phyloP scores from a whole-genome alignment of 2,113 vertebrate species.

The Eolophus roseicapilla region DNA sequence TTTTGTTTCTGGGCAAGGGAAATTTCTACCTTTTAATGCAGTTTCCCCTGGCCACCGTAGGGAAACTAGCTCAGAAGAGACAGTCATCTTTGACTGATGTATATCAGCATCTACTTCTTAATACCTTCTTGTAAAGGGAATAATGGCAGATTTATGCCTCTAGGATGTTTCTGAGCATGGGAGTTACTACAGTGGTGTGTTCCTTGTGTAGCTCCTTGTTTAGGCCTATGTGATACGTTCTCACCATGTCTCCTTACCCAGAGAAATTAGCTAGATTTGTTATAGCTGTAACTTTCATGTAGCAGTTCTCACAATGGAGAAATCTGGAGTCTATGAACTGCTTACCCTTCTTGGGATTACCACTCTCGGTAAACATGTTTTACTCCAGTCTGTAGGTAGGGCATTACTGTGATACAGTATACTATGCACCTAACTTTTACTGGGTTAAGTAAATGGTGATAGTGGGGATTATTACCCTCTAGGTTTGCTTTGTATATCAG shows the following conservation, averaged over 20 bases:
- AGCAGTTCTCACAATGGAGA: not conserved
- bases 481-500: not conserved
- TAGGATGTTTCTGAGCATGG: not conserved
- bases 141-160: not conserved
- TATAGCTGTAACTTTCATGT: not conserved
- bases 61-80: not conserved
- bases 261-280: not conserved
- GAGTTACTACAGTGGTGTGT: not conserved
- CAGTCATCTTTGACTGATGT: not conserved
- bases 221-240: not conserved
- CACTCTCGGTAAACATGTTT: not conserved
- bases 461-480: not conserved
- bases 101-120: not conserved
- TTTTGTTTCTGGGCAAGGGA: not conserved
- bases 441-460: not conserved
- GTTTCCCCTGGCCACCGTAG: accelerated
- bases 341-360: not conserved
- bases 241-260: not conserved
- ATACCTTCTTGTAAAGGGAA: not conserved
- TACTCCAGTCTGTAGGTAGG: not conserved
- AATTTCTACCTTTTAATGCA: not conserved
- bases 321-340: not conserved
- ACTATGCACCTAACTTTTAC: not conserved
- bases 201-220: not conserved
- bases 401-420: not conserved